These are phyloP conservation scores for Meda fulgida DNA, from an alignment of 2,797 vertebrate genomes.

Conservation along the genomic window DNA sequence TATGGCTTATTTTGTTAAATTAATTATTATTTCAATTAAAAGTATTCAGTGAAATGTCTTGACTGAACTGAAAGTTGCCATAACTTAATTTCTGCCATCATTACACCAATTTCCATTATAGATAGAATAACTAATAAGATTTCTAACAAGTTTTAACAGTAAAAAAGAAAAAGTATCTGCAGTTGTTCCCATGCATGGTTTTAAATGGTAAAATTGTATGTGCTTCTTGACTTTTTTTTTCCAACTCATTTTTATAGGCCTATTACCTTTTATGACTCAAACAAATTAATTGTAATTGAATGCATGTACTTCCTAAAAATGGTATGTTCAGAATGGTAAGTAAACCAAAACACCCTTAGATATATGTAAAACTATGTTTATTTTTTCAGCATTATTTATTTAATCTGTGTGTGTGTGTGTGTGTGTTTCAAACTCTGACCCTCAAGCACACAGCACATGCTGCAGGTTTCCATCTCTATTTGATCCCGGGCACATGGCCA, in stretches of 20 bases:
- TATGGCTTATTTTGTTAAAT: neutral
- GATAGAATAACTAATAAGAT: neutral
- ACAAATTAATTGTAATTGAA: neutral
- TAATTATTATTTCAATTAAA: neutral
- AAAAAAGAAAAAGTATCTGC: too few relatives aligned
- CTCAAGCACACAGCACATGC: conserved; percentile 38
- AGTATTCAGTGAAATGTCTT: neutral
- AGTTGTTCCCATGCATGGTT: neutral
- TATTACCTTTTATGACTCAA: neutral
- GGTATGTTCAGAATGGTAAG: conserved; percentile 1
- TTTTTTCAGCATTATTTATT: neutral
- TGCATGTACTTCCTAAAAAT: neutral
- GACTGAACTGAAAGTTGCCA: neutral
- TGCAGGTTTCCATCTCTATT: conserved; percentile 60
- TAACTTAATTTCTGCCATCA: neutral
- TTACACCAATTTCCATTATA: neutral
- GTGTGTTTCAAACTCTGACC: conserved; percentile 49
- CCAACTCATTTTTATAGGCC: neutral
- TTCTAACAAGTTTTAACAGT: neutral
- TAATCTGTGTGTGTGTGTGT: neutral
- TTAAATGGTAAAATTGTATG: neutral
- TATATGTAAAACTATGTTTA: neutral
- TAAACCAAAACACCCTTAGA: conserved; percentile 17
- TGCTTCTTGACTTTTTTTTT: neutral
- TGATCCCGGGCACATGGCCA: conserved; percentile 57